These are phyloP conservation scores for Drosophila subsilvestris DNA, from an alignment of 2,888 invertebrate genomes.

Conservation along the genomic window DNA sequence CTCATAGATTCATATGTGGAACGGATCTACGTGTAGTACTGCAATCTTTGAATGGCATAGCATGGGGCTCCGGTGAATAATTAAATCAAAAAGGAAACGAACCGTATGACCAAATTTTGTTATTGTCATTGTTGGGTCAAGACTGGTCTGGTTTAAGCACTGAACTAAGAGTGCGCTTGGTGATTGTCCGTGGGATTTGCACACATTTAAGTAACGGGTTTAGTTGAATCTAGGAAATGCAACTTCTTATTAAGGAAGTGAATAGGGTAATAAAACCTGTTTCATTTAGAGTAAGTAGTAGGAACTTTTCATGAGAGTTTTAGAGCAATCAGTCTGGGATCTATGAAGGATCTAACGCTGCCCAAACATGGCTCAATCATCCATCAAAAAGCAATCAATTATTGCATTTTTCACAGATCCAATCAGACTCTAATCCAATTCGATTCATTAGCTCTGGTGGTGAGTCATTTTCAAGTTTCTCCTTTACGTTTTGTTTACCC, in stretches of 20 bases:
- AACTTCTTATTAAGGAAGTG: slow-evolving; percentile 37
- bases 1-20: slow-evolving; percentile 26
- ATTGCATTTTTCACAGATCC: slow-evolving; percentile 20
- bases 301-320: neutral
- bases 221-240: slow-evolving; percentile 25
- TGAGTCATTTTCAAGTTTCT: slow-evolving; percentile 56
- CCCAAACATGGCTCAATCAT: slow-evolving; percentile 32
- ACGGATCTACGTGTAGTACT: slow-evolving; percentile 53
- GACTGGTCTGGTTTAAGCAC: slow-evolving; percentile 11
- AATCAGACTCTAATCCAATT: slow-evolving; percentile 39
- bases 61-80: slow-evolving; percentile 54
- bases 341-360: slow-evolving; percentile 8
- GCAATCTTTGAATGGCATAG: slow-evolving; percentile 44
- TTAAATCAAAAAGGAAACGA: slow-evolving; percentile 70
- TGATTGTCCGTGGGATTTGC: slow-evolving; percentile 20
- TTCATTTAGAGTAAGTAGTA: neutral
- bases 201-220: slow-evolving; percentile 36
- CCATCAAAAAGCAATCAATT: slow-evolving; percentile 31
- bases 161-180: slow-evolving; percentile 8
- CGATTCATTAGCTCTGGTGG: slow-evolving; percentile 63
- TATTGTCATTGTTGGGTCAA: slow-evolving; percentile 62
- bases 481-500: too few species aligned
- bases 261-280: slow-evolving; percentile 4
- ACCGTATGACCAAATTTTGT: slow-evolving; percentile 62
- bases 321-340: slow-evolving; percentile 1